Percentiles rank a stretch among this genome's conserved stretches.
phyloP scores from a whole-genome alignment of 1,140 invertebrate species.

The Olivierus martensii region DNA sequence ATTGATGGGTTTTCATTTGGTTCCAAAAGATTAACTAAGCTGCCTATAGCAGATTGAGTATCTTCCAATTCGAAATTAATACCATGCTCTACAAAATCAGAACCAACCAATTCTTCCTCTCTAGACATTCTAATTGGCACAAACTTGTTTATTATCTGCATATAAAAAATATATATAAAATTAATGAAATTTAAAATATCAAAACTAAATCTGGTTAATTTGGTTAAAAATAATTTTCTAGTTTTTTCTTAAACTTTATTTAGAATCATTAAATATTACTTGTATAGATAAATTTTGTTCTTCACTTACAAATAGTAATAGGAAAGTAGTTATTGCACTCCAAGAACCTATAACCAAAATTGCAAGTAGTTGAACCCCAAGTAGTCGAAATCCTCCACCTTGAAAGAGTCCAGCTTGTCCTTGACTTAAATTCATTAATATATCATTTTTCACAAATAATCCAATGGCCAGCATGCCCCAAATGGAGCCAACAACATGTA shows the following conservation, averaged over 20 bases:
- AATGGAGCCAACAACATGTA: conserved; percentile 48
- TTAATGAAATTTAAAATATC: too few species aligned
- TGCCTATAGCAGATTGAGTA: background rate
- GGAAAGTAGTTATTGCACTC: conserved; percentile 15
- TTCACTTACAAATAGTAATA: conserved; percentile 16
- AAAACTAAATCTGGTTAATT: too few species aligned
- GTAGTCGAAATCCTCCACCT: conserved; percentile 32
- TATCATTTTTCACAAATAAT: conserved; percentile 73
- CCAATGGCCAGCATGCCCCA: conserved; percentile 67
- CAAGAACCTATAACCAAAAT: conserved; percentile 20
- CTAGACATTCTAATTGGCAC: conserved; percentile 67
- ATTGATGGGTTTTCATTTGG: too few species aligned
- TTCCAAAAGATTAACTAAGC: too few species aligned
- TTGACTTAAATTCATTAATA: conserved; percentile 56
- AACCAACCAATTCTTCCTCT: conserved; percentile 69
- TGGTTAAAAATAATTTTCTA: too few species aligned
- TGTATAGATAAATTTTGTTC: background rate
- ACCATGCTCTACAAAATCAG: conserved; percentile 72
- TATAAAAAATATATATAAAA: too few species aligned
- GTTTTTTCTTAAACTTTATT: too few species aligned
- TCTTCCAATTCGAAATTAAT: conserved; percentile 35
- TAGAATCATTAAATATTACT: too few species aligned
- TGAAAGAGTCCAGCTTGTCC: conserved; percentile 63
- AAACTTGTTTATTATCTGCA: conserved; percentile 52
- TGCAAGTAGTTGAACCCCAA: conserved; percentile 24